A percentile compares a stretch with the other conserved stretches of the same genome.
phyloP scores from a whole-genome alignment of 2,888 invertebrate genomes.

The Mythimna ferrago region DNA sequence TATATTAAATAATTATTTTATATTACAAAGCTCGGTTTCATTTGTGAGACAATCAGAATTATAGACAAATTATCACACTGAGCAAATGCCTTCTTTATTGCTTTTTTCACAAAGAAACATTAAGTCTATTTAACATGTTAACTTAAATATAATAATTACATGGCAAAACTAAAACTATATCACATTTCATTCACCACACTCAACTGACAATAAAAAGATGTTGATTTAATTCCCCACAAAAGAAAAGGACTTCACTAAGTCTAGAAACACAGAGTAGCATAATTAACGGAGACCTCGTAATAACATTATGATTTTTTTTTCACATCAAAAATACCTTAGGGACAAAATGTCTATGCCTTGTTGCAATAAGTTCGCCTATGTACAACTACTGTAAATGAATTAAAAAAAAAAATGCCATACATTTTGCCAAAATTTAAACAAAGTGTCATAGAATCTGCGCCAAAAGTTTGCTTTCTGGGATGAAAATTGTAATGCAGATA shows the following conservation, averaged over 20 bases:
- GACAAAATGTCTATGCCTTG: too few relatives aligned
- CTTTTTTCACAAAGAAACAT: slow-evolving; percentile 17
- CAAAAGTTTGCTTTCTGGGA: too few relatives aligned
- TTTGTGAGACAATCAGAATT: slow-evolving; percentile 14
- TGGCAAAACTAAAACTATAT: slow-evolving; percentile 62
- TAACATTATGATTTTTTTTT: not conserved
- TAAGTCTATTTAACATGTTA: slow-evolving; percentile 14
- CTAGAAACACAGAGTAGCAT: not conserved
- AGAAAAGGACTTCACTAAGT: not conserved
- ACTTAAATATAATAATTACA: slow-evolving; percentile 47
- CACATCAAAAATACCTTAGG: too few relatives aligned
- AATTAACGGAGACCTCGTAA: not conserved
- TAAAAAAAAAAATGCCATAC: too few relatives aligned
- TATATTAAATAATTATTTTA: slow-evolving; percentile 11
- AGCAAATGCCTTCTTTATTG: not conserved
- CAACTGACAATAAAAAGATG: slow-evolving; percentile 23
- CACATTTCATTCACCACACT: slow-evolving; percentile 61
- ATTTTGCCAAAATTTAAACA: not conserved
- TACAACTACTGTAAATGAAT: too few relatives aligned
- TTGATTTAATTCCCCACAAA: slow-evolving; percentile 28
- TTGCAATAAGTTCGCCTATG: too few relatives aligned
- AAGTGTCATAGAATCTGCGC: too few relatives aligned
- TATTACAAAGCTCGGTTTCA: slow-evolving; percentile 12
- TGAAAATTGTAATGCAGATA: too few relatives aligned
- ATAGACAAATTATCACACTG: not conserved